Base-by-base conservation (phyloP, 2,113 vertebrate species). In the Misgurnus anguillicaudatus region DNA sequence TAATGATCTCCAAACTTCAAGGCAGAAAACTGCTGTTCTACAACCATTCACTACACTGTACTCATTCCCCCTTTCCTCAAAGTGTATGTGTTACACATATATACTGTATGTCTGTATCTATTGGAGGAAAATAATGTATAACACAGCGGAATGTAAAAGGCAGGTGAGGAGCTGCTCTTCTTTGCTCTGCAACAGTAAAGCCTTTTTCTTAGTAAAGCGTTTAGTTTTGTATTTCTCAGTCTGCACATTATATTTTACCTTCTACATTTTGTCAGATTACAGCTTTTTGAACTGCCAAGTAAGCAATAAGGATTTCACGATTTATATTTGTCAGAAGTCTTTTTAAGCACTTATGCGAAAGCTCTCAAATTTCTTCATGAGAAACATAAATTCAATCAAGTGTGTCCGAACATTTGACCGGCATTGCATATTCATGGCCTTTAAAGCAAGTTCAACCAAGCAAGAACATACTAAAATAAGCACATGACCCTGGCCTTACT, bases 1-100 rank as follows among this genome's bases (percentile, higher is more conserved):
- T n/a, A n/a, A 83, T 75, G 65, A 83, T 57, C 41, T 70, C 71
- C 48, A 70, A 72, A 79, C 21, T 3, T 69, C 21, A 51, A 69
- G 31, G 45, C 47, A 69, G 24, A 69, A 47, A 51, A 69, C 21
- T 31, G 21, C 7, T 69, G n/a, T n/a, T n/a, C n/a, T n/a, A n/a
- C n/a, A n/a, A n/a, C n/a, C n/a, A 45, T 48, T 51, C 1, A 10
- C 13, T 13, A 17, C 4, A 51, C 4, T 51, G 14, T 51, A 17
- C 48, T 48, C 47, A 21, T 11, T 67, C 19, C 11, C 42, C 41
- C 21, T 67, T 69, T 21, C 14, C 66, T 51, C 13, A 68, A 36
- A 31, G 24, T 47, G 19, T 11, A 14, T 47, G 1, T 4, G 19
- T 48, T 68, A 68, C 13, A 16, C 45, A 68, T 3, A 31, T 48